Percentiles rank a stretch among this genome's conserved stretches.
phyloP scores from a whole-genome alignment of 2,113 vertebrate species.

The Sula dactylatra region DNA sequence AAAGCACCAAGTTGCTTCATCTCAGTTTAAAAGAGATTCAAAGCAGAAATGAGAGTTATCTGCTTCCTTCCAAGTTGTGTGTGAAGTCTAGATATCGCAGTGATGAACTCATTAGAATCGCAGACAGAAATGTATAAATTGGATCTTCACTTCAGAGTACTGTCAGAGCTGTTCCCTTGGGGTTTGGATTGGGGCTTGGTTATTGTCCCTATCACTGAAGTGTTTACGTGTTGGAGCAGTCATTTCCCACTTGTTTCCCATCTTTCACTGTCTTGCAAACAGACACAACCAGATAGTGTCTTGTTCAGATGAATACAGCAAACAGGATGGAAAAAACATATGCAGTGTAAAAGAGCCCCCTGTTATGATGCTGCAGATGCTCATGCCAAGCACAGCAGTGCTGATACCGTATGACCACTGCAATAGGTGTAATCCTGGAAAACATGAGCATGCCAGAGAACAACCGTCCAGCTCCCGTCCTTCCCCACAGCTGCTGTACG shows the following conservation, averaged over 20 bases:
- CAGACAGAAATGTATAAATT: not conserved
- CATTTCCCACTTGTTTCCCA: not conserved
- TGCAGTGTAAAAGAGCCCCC: not conserved
- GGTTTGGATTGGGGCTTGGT: not conserved
- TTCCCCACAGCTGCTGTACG: not conserved
- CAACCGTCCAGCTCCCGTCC: accelerated
- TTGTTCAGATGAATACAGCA: not conserved
- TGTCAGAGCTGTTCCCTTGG: not conserved
- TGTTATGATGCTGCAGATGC: not conserved
- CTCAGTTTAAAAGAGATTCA: not conserved
- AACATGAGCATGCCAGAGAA: not conserved
- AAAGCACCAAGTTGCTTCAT: not conserved
- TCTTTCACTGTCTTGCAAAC: not conserved
- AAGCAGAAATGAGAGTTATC: not conserved
- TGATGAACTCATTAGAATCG: not conserved
- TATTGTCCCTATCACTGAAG: not conserved
- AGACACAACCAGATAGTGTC: not conserved
- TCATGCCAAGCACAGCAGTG: not conserved
- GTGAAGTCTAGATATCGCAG: not conserved
- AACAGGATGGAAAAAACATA: not conserved
- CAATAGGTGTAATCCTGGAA: not conserved
- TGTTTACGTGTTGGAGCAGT: not conserved
- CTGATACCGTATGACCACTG: not conserved
- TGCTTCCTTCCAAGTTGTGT: not conserved
- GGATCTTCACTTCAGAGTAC: not conserved